Percentiles rank a stretch among this genome's conserved stretches.
Conservation (phyloP, 2,888 invertebrate species). For the Ochropacha duplaris region DNA sequence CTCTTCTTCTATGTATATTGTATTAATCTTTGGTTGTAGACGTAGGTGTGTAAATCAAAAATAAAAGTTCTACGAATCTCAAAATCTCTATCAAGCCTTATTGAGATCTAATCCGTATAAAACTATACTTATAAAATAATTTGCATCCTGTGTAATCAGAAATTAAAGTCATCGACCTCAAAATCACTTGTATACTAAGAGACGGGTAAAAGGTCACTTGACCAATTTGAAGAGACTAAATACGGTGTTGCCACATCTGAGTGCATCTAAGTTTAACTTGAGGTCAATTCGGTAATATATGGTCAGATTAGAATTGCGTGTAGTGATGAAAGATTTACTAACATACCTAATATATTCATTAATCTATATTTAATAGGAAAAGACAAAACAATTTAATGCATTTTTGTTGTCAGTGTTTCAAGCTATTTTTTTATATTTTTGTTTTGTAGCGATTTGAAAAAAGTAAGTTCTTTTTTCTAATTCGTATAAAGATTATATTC, state of each 20-base stretch:
- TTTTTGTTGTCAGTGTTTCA: no score
- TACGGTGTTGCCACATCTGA: slow-evolving; percentile 45
- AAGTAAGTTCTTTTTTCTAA: no score
- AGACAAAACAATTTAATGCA: no score
- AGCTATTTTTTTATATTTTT: no score
- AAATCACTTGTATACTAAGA: slow-evolving; percentile 16
- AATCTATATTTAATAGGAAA: no score
- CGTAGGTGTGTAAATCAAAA: no score
- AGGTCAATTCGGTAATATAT: background rate
- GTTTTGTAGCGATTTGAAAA: no score
- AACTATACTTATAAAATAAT: background rate
- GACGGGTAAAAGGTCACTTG: slow-evolving; percentile 61
- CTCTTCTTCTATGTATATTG: no score
- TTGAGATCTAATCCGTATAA: background rate
- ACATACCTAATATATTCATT: no score
- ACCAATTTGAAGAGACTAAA: slow-evolving; percentile 56
- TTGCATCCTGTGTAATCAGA: slow-evolving; percentile 31
- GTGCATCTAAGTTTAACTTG: slow-evolving; percentile 26
- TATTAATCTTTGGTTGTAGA: no score
- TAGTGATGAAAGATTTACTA: background rate
- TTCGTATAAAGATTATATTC: no score
- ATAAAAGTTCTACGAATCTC: background rate
- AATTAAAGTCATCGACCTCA: slow-evolving; percentile 40
- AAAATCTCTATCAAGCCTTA: background rate
- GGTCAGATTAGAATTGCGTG: background rate